Evolutionary conservation across 2,113 vertebrate genomes (phyloP), one percentile per base, ranked within the genome.

Genomic region (Oryzias woworae): DNA sequence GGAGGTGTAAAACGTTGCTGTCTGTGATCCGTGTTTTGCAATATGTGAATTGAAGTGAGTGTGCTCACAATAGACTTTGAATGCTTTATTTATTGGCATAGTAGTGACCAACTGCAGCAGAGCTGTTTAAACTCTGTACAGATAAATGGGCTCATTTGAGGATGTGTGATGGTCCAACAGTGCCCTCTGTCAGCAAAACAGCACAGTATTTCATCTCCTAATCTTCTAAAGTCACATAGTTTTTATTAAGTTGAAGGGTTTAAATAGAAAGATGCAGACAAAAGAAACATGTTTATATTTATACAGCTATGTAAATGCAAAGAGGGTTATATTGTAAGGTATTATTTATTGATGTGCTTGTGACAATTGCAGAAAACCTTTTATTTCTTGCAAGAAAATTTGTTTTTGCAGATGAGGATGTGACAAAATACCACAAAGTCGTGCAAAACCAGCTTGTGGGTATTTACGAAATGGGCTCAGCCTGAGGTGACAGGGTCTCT

Each of bases 141-240:
- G 17, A 51, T 45, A 31, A 64, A 52, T 7, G 24, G 16, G 4
- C 8, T 48, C 45, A 62, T 43, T 18, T 53, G 42, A 15, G 6
- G 53, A 17, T 41, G 16, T 82, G 60, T 53, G 66, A 82, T 75
- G 69, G 88, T 85, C 48, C 87, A 85, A 80, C 57, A 89, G 77
- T 89, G 90, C 90, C 90, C 84, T 84, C 90, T 91, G 74, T 71
- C 84, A 83, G 84, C 54, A 49, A 53, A 16, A 59, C 20, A 46
- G 17, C 46, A 64, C 58, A 20, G 74, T 53, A 24, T 62, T 26
- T n/a, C 1, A 44, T 3, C 22, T 45, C 3, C 10, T 20, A 16
- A 14, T 26, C 4, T 4, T 8, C 44, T 26, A 42, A 53, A 26
- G 7, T 20, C 5, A 31, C 0, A 16, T 12, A 15, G 0, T 13